A percentile compares a stretch with the other conserved stretches of the same genome.
phyloP scores from a whole-genome alignment of 2,888 invertebrate species.

The Sisyra terminalis region DNA sequence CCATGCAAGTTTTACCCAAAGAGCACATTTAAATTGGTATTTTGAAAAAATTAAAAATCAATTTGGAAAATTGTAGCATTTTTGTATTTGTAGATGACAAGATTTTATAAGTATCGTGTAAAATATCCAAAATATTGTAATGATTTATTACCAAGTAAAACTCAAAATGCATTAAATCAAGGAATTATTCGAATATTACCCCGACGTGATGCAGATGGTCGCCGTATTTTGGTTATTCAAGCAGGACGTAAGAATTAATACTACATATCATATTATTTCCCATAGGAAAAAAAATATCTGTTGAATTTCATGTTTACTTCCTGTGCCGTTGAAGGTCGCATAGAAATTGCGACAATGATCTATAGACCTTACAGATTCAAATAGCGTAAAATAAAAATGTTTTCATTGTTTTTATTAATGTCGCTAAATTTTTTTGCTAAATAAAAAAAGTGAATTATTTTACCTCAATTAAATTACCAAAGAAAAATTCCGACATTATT shows the following conservation, averaged over 20 bases:
- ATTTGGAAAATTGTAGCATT: background rate
- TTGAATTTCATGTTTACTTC: too few relatives aligned
- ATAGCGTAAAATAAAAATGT: too few relatives aligned
- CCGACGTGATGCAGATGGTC: slow-evolving; percentile 45
- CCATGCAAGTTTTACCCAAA: slow-evolving; percentile 78
- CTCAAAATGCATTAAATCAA: slow-evolving; percentile 43
- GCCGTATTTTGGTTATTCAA: slow-evolving; percentile 51
- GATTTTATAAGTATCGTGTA: slow-evolving; percentile 50
- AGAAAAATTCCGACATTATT: too few relatives aligned
- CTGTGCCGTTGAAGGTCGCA: too few relatives aligned
- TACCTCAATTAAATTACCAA: too few relatives aligned
- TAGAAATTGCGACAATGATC: too few relatives aligned
- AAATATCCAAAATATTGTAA: slow-evolving; percentile 43
- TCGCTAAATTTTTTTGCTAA: too few relatives aligned
- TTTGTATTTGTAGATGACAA: slow-evolving; percentile 39
- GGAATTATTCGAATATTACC: slow-evolving; percentile 54
- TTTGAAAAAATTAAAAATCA: slow-evolving; percentile 13
- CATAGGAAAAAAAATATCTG: background rate
- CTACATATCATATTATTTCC: too few relatives aligned
- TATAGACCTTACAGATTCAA: too few relatives aligned
- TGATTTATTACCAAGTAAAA: slow-evolving; percentile 42
- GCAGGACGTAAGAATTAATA: slow-evolving; percentile 47
- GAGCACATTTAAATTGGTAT: slow-evolving; percentile 59
- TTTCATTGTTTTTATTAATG: too few relatives aligned
- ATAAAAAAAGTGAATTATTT: too few relatives aligned